Conservation (phyloP, 1,140 invertebrate genomes). For the Drusus annulatus region DNA sequence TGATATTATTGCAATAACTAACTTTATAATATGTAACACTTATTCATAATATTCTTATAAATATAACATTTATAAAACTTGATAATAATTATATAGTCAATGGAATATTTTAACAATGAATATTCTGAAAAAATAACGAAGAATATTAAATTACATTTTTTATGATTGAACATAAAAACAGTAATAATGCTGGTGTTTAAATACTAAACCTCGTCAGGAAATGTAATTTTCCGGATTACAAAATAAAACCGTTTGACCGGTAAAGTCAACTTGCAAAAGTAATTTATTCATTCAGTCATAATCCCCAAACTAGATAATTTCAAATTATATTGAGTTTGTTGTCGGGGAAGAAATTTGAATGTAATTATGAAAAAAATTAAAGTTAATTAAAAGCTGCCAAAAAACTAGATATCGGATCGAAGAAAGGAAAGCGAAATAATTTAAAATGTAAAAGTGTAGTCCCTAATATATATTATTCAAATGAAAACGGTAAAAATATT, state of each 20-base stretch:
- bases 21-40: background rate
- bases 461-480: no score
- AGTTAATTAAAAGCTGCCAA: slow-evolving; percentile 17
- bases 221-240: no score
- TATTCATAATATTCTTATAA: background rate
- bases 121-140: background rate
- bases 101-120: slow-evolving; percentile 10
- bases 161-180: no score
- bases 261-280: background rate
- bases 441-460: no score
- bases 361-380: slow-evolving; percentile 24
- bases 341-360: slow-evolving; percentile 29
- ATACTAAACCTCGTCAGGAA: no score
- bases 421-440: background rate
- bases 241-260: no score
- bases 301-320: background rate
- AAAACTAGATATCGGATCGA: slow-evolving; percentile 1
- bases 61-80: slow-evolving; percentile 4
- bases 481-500: no score
- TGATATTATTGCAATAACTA: background rate
- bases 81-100: slow-evolving; percentile 8
- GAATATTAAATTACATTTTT: no score
- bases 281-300: slow-evolving; percentile 8
- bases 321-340: slow-evolving; percentile 18
- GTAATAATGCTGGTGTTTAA: no score